Conservation (phyloP, 1,140 invertebrate species). For the Zaprionus africanus region DNA sequence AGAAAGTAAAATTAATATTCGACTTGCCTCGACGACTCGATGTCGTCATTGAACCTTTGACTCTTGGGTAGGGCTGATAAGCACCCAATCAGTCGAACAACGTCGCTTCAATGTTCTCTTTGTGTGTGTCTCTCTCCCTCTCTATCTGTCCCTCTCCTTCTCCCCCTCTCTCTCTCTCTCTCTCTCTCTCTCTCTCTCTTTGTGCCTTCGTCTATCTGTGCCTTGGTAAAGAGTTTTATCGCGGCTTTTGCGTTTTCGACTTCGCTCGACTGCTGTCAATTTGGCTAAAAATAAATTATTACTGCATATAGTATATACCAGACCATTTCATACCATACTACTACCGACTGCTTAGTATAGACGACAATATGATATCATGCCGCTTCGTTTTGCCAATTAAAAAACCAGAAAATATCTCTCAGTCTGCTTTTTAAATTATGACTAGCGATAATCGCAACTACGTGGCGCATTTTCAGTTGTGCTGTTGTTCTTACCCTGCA, state of each 20-base stretch:
- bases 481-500: slow-evolving; percentile 1
- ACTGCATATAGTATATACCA: slow-evolving; percentile 63
- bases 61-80: slow-evolving; percentile 48
- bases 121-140: background rate
- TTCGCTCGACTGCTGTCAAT: slow-evolving; percentile 65
- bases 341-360: background rate
- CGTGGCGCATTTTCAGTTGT: slow-evolving; percentile 30
- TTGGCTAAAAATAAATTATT: slow-evolving; percentile 81
- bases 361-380: slow-evolving; percentile 73
- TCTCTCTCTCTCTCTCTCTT: background rate
- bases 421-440: slow-evolving; percentile 64
- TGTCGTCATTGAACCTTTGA: slow-evolving; percentile 54
- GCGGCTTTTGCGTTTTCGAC: slow-evolving; percentile 36
- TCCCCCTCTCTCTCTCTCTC: background rate
- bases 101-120: background rate
- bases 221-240: slow-evolving; percentile 64
- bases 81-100: slow-evolving; percentile 26
- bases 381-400: slow-evolving; percentile 77
- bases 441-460: slow-evolving; percentile 70
- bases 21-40: slow-evolving; percentile 28
- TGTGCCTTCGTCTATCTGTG: slow-evolving; percentile 30
- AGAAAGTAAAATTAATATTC: slow-evolving; percentile 41
- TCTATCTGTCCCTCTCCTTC: no score
- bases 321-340: background rate
- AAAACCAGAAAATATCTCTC: slow-evolving; percentile 59